Base-by-base conservation (phyloP, 1,140 invertebrate genomes). In the Caerostris darwini region DNA sequence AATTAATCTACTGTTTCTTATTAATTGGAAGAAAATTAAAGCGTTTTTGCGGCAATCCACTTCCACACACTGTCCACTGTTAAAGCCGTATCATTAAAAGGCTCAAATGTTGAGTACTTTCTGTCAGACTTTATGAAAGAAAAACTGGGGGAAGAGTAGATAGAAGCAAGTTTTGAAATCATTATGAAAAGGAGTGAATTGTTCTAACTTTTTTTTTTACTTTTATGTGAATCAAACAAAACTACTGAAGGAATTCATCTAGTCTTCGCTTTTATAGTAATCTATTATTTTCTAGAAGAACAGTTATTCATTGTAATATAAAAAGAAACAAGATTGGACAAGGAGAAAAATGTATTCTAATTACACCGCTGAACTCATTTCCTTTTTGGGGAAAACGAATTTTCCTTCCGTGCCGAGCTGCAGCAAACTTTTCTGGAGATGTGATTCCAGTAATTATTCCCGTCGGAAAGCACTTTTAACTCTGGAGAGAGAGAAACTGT, bases 321-420 rank as follows among this genome's bases (percentile, higher is more conserved):
- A 34, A 34, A 77, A 77, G 69, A 77, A 77, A 77, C 34, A 19
- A 77, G 69, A 34, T n/a, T 50, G 34, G 69, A 77, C 34, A 77
- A 50, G 69, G 54, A 34, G 34, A 83, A 83, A 83, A 83, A 83
- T 83, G 82, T 83, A 54, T 56, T 83, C 82, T 83, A 83, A 83
- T 83, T 83, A 83, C 57, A 53, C 56, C 82, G 7, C 12, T n/a
- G 56, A 58, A 83, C 56, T 19, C 54, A 58, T 58, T 83, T 83
- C 54, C 82, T 58, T 56, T 83, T 56, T 57, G 17, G 82, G 56
- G 54, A 77, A 77, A 83, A 83, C 57, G 82, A 54, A 83, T 83
- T 83, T 83, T 83, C 82, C 53, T 58, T 56, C n/a, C 54, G 56
- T 17, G 56, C 17, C n/a, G 54, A 56, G 82, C 82, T 34, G 7